Evolutionary conservation across 1,140 invertebrate genomes (phyloP).

Genomic region (Hycleus cichorii): DNA sequence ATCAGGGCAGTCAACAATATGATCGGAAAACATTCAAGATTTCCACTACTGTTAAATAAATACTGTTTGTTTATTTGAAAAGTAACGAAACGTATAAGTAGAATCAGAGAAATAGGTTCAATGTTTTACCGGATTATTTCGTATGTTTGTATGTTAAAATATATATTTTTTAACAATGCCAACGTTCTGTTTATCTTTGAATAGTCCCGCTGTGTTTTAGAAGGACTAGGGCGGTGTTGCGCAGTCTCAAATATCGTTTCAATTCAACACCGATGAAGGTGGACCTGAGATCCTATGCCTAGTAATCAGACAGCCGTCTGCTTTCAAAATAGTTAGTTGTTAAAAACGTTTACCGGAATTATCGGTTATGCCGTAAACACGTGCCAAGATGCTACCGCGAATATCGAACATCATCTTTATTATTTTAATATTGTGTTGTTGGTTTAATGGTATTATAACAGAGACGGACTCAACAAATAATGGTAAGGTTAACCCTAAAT

Average conservation of each 20-base stretch:
- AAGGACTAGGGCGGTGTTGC: constrained; percentile 16
- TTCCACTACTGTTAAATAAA: too few relatives aligned
- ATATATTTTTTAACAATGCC: too few relatives aligned
- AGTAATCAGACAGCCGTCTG: constrained; percentile 9
- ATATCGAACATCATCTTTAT: constrained; percentile 16
- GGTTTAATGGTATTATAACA: neutral
- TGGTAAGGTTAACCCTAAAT: too few relatives aligned
- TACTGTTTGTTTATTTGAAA: too few relatives aligned
- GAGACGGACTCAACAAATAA: too few relatives aligned
- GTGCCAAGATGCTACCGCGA: constrained; percentile 28
- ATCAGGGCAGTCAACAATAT: too few relatives aligned
- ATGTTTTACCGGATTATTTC: too few relatives aligned
- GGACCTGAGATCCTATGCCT: constrained; percentile 8
- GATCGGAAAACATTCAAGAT: too few relatives aligned
- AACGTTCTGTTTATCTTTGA: constrained; percentile 10
- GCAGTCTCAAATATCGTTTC: constrained; percentile 4
- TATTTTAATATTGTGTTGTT: constrained; percentile 28
- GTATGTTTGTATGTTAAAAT: too few relatives aligned
- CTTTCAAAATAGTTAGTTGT: constrained; percentile 10
- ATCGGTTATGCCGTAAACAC: constrained; percentile 34
- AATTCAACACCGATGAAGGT: constrained; percentile 21
- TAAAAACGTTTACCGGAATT: constrained; percentile 17
- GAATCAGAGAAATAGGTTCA: too few relatives aligned
- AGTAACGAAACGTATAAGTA: too few relatives aligned
- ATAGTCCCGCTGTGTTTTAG: constrained; percentile 15